Conservation (phyloP, 2,888 invertebrate species). For the Rhagonycha lutea region DNA sequence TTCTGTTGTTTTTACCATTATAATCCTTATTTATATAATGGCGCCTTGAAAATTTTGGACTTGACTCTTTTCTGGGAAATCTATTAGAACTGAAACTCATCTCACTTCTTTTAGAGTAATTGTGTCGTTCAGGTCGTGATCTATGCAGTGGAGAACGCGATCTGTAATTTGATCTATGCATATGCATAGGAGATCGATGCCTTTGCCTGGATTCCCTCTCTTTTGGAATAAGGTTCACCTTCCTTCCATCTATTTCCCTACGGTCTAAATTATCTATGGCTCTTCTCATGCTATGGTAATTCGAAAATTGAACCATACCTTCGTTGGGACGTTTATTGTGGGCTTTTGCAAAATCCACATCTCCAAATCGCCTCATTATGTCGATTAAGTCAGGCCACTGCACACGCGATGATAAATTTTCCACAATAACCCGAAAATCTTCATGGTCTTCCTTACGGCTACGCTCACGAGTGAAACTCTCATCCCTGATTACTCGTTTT, state of each 20-base stretch:
- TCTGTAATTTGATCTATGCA: not conserved
- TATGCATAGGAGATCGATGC: not conserved
- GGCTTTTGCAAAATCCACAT: not conserved
- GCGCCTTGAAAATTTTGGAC: too few relatives aligned
- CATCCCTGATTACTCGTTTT: not conserved
- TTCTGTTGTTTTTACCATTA: too few relatives aligned
- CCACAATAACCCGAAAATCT: not conserved
- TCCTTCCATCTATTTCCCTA: not conserved
- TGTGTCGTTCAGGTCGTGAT: not conserved
- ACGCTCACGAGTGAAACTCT: fast-evolving
- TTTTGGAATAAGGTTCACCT: fast-evolving
- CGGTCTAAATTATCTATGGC: not conserved
- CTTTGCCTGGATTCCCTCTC: not conserved
- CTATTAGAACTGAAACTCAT: too few relatives aligned
- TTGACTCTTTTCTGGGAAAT: too few relatives aligned
- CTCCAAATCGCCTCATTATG: not conserved
- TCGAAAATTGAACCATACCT: not conserved
- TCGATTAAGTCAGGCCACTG: not conserved
- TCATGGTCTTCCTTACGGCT: not conserved
- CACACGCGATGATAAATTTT: not conserved
- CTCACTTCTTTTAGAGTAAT: too few relatives aligned
- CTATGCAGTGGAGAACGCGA: not conserved
- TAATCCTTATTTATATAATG: too few relatives aligned
- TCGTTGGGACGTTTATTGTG: not conserved
- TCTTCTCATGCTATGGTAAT: not conserved